Conservation (phyloP, 2,113 vertebrate genomes). For the Alethe castanea region DNA sequence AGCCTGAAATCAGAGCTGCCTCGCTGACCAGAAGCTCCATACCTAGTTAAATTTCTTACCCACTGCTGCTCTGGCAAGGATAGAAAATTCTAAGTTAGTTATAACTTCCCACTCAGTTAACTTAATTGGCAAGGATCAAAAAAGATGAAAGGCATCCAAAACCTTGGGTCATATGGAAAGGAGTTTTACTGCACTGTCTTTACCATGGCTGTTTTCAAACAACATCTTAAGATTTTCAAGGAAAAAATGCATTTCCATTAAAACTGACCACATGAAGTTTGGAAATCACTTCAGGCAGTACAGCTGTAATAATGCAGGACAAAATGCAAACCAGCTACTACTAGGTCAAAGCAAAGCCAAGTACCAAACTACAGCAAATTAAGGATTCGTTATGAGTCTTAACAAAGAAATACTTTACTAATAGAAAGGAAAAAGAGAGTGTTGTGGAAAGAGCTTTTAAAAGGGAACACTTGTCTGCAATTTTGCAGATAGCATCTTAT, state of each 20-base stretch:
- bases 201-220: not conserved
- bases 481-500: slow-evolving; percentile 37
- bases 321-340: not conserved
- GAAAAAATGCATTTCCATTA: not conserved
- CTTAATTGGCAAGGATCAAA: not conserved
- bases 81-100: not conserved
- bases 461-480: slow-evolving; percentile 23
- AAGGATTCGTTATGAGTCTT: not conserved
- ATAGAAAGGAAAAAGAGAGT: not conserved
- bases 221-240: not conserved
- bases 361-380: not conserved
- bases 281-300: not conserved
- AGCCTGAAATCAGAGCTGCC: not conserved
- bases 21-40: not conserved
- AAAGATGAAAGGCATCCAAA: not conserved
- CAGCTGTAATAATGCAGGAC: not conserved
- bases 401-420: slow-evolving; percentile 5
- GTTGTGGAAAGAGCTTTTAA: slow-evolving; percentile 20
- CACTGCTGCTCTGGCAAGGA: not conserved
- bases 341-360: not conserved
- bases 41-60: not conserved
- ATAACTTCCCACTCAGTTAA: not conserved
- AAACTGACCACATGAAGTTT: not conserved
- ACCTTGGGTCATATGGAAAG: not conserved
- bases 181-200: not conserved